Percentiles rank a stretch among this genome's conserved stretches.
phyloP scores from a whole-genome alignment of 2,888 invertebrate species.

The Cremastinae sp. region DNA sequence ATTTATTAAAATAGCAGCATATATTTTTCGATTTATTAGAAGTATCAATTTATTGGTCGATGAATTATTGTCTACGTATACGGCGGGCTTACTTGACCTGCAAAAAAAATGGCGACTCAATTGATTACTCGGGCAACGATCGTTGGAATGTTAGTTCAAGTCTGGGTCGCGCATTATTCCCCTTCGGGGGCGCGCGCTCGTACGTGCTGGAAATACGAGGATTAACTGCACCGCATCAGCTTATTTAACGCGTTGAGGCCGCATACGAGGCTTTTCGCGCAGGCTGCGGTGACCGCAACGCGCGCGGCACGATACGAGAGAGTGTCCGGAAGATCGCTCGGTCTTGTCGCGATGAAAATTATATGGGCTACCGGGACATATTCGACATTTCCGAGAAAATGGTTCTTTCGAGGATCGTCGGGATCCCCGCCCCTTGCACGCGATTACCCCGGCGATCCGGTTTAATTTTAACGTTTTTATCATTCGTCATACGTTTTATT shows the following conservation, averaged over 20 bases:
- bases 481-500: neutral
- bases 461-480: neutral
- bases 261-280: neutral
- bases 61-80: no score
- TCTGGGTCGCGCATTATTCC: neutral
- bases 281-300: neutral
- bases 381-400: slow-evolving; percentile 18
- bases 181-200: neutral
- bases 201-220: slow-evolving; percentile 18
- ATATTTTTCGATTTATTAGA: no score
- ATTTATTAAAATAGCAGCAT: no score
- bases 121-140: no score
- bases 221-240: slow-evolving; percentile 1
- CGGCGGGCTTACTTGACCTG: no score
- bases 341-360: neutral
- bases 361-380: neutral
- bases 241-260: slow-evolving; percentile 13
- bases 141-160: neutral
- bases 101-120: no score
- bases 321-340: neutral
- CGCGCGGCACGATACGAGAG: neutral
- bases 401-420: neutral
- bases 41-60: no score
- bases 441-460: neutral
- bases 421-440: neutral